These are phyloP conservation scores for Aptenodytes forsteri DNA, from an alignment of 2,113 vertebrate genomes.

Conservation along the genomic window DNA sequence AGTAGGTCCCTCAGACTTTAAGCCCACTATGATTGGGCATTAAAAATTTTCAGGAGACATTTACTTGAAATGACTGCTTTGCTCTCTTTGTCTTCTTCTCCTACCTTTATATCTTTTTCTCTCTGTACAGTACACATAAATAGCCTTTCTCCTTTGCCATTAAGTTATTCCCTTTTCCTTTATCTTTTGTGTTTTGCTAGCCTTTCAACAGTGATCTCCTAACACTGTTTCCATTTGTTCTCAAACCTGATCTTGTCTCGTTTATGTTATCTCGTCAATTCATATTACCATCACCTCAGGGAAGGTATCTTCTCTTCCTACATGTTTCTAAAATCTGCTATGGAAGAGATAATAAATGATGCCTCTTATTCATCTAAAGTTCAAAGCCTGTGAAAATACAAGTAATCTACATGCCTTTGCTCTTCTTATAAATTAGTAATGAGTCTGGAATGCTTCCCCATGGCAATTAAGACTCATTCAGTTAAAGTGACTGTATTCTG, in stretches of 20 bases:
- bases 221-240: not conserved
- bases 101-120: not conserved
- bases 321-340: not conserved
- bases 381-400: slow-evolving; percentile 2
- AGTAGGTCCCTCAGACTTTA: not conserved
- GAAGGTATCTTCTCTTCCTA: not conserved
- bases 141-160: not conserved
- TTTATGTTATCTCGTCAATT: not conserved
- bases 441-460: not conserved
- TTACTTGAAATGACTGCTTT: not conserved
- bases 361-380: not conserved
- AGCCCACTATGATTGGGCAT: not conserved
- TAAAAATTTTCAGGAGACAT: not conserved
- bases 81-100: not conserved
- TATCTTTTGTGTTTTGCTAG: not conserved
- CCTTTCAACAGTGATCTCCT: not conserved
- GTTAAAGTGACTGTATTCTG: not conserved
- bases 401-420: not conserved
- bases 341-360: not conserved
- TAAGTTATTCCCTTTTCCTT: not conserved
- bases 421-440: not conserved
- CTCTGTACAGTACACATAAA: not conserved
- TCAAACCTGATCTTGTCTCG: not conserved
- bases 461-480: not conserved
- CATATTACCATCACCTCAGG: not conserved